Percentiles rank a stretch among this genome's conserved stretches.
Evolutionary conservation across 2,797 vertebrate genomes (phyloP).

Genomic region (Mallotus villosus): DNA sequence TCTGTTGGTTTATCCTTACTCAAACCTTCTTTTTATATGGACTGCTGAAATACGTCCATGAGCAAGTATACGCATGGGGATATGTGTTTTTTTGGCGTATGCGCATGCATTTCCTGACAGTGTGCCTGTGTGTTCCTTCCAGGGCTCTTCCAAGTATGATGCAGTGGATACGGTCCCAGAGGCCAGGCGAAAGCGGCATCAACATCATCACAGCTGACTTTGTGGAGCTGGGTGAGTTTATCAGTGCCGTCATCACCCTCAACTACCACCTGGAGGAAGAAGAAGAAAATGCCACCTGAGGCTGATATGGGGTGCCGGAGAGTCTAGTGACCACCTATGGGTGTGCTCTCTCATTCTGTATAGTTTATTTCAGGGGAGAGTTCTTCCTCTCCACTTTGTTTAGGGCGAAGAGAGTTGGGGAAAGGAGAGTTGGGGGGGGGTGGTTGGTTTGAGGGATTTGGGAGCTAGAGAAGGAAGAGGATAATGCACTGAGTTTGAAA

Average conservation of each 20-base stretch:
- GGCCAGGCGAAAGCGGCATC: constrained; percentile 92
- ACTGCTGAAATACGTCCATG: not conserved
- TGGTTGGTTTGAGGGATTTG: not conserved
- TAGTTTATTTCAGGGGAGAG: constrained; percentile 66
- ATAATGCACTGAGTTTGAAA: constrained; percentile 33
- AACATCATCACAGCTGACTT: constrained; percentile 98
- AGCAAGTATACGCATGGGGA: not conserved
- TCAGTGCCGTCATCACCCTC: constrained; percentile 96
- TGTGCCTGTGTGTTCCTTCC: constrained; percentile 7
- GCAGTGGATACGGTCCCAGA: constrained; percentile 94
- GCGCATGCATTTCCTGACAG: not conserved
- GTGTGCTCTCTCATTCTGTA: constrained; percentile 65
- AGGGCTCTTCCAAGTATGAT: constrained; percentile 97
- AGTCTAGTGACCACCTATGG: constrained; percentile 47
- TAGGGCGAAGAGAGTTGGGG: constrained; percentile 62
- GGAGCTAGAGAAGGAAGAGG: not conserved
- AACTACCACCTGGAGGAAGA: constrained; percentile 92
- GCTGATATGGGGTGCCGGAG: constrained; percentile 29
- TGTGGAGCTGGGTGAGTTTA: constrained; percentile 97
- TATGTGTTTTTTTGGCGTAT: not conserved
- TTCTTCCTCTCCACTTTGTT: constrained; percentile 66
- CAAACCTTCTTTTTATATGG: not conserved
- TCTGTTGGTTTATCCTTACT: not conserved
- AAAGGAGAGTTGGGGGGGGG: not conserved
- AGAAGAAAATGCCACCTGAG: constrained; percentile 90